These are phyloP conservation scores for Dasysyrphus tricinctus DNA, from an alignment of 2,888 invertebrate genomes.

Conservation along the genomic window DNA sequence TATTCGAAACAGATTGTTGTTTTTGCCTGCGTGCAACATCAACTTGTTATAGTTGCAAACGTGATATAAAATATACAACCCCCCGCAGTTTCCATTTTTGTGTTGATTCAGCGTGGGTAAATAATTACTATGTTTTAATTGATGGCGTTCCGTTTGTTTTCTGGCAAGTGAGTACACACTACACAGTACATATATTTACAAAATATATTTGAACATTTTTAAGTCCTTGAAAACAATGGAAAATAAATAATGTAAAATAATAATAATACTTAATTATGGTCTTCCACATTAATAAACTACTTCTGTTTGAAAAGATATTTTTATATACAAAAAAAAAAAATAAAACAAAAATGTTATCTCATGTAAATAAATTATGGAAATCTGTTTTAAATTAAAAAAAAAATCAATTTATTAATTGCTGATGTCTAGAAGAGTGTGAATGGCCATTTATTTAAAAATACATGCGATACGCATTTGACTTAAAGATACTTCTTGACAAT, in stretches of 20 bases:
- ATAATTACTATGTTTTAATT: constrained; percentile 39
- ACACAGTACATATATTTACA: too few species aligned
- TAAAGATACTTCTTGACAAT: not conserved
- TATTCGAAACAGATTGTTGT: not conserved
- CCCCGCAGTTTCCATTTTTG: constrained; percentile 13
- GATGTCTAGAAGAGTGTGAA: not conserved
- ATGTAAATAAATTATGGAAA: not conserved
- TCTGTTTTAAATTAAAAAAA: not conserved
- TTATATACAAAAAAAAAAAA: not conserved
- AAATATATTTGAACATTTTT: constrained; percentile 27
- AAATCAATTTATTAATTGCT: constrained; percentile 1
- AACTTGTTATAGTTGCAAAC: constrained; percentile 13
- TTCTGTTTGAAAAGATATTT: not conserved
- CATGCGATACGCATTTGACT: not conserved
- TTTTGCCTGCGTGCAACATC: constrained; percentile 3
- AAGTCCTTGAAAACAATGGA: constrained; percentile 52
- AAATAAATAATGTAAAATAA: not conserved
- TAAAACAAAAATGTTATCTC: not conserved
- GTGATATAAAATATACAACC: not conserved
- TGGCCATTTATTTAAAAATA: not conserved
- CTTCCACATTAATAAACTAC: not conserved
- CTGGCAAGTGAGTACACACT: constrained; percentile 34
- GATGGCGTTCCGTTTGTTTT: constrained; percentile 31
- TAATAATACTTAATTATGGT: not conserved
- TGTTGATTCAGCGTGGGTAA: constrained; percentile 24